A percentile compares a stretch with the other conserved stretches of the same genome.
phyloP scores from a whole-genome alignment of 2,888 invertebrate genomes.

The Neoaliturus tenellus region DNA sequence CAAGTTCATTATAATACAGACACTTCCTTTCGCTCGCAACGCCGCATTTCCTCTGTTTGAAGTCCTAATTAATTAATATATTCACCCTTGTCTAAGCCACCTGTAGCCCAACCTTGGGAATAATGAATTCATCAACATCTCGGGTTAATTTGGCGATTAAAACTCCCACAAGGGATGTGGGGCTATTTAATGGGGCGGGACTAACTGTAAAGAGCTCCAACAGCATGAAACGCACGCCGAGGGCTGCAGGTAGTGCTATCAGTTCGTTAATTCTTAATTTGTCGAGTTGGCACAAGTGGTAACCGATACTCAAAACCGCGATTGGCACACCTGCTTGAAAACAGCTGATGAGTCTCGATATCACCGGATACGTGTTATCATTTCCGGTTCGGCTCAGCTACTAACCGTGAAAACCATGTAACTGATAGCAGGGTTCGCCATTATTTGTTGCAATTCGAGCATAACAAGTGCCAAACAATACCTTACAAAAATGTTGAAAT shows the following conservation, averaged over 20 bases:
- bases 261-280: background rate
- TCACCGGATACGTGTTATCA: constrained; percentile 21
- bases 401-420: constrained; percentile 11
- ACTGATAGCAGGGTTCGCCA: background rate
- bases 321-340: constrained; percentile 25
- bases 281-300: background rate
- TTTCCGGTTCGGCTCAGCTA: background rate
- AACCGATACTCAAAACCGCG: constrained; percentile 11
- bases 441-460: background rate
- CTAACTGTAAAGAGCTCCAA: constrained; percentile 13
- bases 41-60: background rate
- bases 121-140: constrained; percentile 3
- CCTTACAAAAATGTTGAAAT: no score
- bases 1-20: background rate
- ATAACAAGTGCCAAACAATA: no score
- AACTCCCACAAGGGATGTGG: constrained; percentile 4
- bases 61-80: constrained; percentile 29
- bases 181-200: constrained; percentile 8
- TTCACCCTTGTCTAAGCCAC: constrained; percentile 15
- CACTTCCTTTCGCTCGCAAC: background rate
- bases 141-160: constrained; percentile 20
- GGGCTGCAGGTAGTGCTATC: background rate
- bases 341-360: constrained; percentile 22
- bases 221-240: background rate
- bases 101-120: background rate